These are phyloP conservation scores for Archaeoteleia sp. DNA, from an alignment of 2,888 invertebrate species.

Conservation along the genomic window DNA sequence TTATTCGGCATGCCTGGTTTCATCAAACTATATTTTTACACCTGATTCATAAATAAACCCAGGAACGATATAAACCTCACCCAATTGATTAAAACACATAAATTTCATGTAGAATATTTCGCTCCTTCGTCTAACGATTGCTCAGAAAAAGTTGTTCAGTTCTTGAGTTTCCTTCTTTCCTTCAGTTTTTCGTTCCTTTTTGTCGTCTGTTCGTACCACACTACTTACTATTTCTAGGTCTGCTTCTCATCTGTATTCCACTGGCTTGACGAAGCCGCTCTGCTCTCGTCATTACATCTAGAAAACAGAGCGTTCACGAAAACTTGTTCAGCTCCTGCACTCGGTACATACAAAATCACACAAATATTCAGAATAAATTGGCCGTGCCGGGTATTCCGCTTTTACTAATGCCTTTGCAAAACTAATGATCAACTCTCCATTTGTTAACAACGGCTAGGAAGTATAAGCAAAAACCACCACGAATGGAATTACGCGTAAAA, in stretches of 20 bases:
- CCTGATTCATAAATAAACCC: no score
- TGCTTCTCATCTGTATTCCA: conserved; percentile 21
- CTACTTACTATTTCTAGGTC: conserved; percentile 10
- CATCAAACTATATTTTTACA: no score
- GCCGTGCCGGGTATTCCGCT: not conserved
- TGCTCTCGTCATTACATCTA: conserved; percentile 12
- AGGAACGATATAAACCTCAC: no score
- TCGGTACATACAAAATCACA: not conserved
- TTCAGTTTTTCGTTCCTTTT: not conserved
- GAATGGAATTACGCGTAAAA: no score
- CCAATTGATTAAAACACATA: no score
- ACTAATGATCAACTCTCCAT: no score
- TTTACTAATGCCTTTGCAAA: no score
- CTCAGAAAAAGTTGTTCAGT: not conserved
- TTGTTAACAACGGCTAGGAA: no score
- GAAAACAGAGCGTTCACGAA: conserved; percentile 16
- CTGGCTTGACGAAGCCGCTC: conserved; percentile 12
- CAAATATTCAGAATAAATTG: conserved; percentile 1
- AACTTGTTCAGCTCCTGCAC: not conserved
- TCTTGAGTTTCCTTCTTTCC: not conserved
- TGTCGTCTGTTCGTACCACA: not conserved
- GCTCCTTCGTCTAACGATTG: not conserved
- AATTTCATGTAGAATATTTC: not conserved
- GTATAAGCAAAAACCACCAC: no score
- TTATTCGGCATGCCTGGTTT: no score